Conservation (phyloP, 2,113 vertebrate genomes). For the Castor canadensis region DNA sequence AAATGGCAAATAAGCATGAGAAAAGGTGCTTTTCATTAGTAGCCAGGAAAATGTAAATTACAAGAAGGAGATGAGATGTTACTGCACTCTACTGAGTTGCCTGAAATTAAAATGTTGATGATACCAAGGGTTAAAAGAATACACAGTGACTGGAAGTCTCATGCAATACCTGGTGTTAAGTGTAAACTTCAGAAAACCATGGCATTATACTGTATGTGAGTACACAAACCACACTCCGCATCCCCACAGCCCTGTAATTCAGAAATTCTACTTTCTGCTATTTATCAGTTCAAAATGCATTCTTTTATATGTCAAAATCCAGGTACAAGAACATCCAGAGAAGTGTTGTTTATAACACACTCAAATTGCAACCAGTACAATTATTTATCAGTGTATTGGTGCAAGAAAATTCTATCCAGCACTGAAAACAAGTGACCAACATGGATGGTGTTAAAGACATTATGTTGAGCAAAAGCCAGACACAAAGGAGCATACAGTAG, state of each 20-base stretch:
- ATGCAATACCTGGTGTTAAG: background rate
- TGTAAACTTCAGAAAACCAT: background rate
- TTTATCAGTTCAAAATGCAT: background rate
- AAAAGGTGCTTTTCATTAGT: background rate
- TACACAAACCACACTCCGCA: background rate
- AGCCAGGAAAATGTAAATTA: constrained; percentile 19
- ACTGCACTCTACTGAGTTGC: background rate
- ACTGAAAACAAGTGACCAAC: background rate
- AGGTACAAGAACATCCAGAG: background rate
- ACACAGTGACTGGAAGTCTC: background rate
- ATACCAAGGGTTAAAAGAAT: background rate
- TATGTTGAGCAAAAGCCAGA: background rate
- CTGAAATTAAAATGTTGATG: constrained; percentile 21
- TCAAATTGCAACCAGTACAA: background rate
- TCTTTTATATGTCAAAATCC: background rate
- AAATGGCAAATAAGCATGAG: constrained; percentile 6
- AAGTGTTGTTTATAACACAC: background rate
- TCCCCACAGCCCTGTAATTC: background rate
- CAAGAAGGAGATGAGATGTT: background rate
- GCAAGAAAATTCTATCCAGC: background rate
- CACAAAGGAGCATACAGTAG: background rate
- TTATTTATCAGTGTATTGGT: background rate
- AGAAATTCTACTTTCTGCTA: background rate
- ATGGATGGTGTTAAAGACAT: background rate
- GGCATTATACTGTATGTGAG: background rate